Conservation (phyloP, 2,888 invertebrate species). For the Papilio protenor region DNA sequence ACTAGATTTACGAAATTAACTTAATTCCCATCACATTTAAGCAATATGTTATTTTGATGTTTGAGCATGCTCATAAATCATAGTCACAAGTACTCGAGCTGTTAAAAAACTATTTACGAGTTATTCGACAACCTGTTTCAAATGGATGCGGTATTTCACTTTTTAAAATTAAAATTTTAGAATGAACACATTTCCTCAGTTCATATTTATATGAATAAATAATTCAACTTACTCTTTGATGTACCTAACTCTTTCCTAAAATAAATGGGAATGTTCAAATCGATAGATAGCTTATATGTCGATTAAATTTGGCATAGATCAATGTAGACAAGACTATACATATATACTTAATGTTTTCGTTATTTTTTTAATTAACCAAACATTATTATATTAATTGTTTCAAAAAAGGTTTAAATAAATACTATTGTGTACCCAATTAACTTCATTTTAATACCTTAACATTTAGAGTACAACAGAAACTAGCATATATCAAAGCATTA, state of each 20-base stretch:
- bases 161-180: not conserved
- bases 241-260: no score
- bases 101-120: slow-evolving; percentile 33
- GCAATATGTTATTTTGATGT: slow-evolving; percentile 31
- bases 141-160: slow-evolving; percentile 33
- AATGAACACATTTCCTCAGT: not conserved
- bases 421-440: no score
- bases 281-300: no score
- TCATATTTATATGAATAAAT: not conserved
- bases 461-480: not conserved
- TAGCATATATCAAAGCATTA: not conserved
- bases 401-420: no score
- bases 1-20: slow-evolving; percentile 4
- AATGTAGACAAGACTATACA: no score
- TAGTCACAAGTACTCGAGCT: slow-evolving; percentile 39
- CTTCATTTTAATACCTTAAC: not conserved
- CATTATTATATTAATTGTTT: no score
- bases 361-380: no score
- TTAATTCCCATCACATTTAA: slow-evolving; percentile 31
- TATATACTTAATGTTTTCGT: no score
- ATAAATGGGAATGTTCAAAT: no score
- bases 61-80: slow-evolving; percentile 41
- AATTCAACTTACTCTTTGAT: not conserved
- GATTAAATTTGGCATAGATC: no score
- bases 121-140: slow-evolving; percentile 1